Evolutionary conservation across 2,797 vertebrate species (phyloP).

Genomic region (Sebastes kiyomatsui): DNA sequence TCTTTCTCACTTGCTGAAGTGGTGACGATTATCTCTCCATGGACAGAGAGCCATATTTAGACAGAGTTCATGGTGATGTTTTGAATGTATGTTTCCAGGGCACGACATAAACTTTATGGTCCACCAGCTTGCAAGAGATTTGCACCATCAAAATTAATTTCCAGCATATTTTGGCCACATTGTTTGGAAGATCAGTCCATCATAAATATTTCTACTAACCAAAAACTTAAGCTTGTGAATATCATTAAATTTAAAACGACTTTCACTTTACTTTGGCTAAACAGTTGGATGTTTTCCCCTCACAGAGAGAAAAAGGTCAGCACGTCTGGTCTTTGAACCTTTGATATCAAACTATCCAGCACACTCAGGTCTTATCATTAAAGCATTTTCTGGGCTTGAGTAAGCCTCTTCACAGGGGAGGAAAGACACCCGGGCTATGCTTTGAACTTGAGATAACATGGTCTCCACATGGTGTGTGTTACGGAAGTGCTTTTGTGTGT

Average conservation of each 20-base stretch:
- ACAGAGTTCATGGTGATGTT: neutral
- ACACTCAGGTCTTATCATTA: constrained; percentile 75
- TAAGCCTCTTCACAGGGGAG: constrained; percentile 65
- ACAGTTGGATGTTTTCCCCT: constrained; percentile 14
- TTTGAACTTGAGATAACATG: constrained; percentile 83
- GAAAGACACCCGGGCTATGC: constrained; percentile 54
- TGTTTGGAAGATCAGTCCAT: neutral
- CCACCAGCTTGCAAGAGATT: neutral
- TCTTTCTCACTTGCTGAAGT: neutral
- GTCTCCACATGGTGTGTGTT: constrained; percentile 74
- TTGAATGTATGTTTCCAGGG: neutral
- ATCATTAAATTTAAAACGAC: neutral
- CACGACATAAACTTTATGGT: neutral
- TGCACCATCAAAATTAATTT: neutral
- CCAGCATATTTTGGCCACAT: neutral
- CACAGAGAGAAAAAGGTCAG: constrained; percentile 48
- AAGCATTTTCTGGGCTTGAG: constrained; percentile 77
- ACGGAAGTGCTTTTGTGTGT: constrained; percentile 30
- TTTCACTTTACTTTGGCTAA: neutral
- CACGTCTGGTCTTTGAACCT: constrained; percentile 54
- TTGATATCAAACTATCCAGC: constrained; percentile 63
- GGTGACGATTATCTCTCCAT: neutral
- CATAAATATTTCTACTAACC: neutral
- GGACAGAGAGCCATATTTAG: neutral
- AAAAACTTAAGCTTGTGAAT: neutral